Percentiles rank a stretch among this genome's conserved stretches.
phyloP scores from a whole-genome alignment of 2,797 vertebrate genomes.

The Anolis apletophallus region DNA sequence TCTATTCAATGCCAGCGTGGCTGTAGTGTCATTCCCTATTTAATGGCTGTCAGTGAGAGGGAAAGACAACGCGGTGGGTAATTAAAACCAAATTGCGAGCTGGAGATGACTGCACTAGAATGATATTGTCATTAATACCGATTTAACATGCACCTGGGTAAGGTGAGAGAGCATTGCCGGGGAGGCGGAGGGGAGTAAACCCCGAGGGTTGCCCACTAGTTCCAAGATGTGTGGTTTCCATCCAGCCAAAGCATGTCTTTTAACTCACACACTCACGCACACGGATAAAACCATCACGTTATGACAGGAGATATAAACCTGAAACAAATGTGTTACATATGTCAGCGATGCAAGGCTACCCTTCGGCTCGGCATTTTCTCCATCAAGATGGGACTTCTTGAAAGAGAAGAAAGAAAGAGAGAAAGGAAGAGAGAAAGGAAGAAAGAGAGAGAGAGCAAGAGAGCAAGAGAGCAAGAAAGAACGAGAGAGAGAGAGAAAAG shows the following conservation, averaged over 20 bases:
- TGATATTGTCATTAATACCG: conserved; percentile 91
- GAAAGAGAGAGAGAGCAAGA: not conserved
- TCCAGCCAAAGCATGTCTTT: conserved; percentile 75
- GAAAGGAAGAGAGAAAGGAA: conserved; percentile 40
- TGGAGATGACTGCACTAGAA: conserved; percentile 91
- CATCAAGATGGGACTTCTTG: conserved; percentile 51
- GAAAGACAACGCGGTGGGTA: conserved; percentile 91
- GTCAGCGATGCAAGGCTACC: conserved; percentile 46
- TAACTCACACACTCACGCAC: conserved; percentile 42
- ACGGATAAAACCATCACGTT: conserved; percentile 79
- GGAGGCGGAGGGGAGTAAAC: conserved; percentile 63
- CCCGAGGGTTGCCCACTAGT: conserved; percentile 75
- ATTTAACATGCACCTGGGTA: conserved; percentile 90
- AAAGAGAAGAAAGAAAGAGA: conserved; percentile 57
- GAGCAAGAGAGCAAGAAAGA: too few relatives aligned
- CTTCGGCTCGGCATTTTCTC: conserved; percentile 50
- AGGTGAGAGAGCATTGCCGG: conserved; percentile 80
- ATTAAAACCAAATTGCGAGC: conserved; percentile 96
- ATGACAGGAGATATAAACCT: conserved; percentile 79
- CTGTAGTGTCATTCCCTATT: conserved; percentile 88
- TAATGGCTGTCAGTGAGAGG: conserved; percentile 93
- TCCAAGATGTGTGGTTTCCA: conserved; percentile 76
- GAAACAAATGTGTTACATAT: conserved; percentile 80
- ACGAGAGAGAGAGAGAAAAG: conserved; percentile 63
- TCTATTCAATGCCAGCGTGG: conserved; percentile 71